Percentiles rank a stretch among this genome's conserved stretches.
Evolutionary conservation across 2,888 invertebrate genomes (phyloP).

Genomic region (Clostera curtula): DNA sequence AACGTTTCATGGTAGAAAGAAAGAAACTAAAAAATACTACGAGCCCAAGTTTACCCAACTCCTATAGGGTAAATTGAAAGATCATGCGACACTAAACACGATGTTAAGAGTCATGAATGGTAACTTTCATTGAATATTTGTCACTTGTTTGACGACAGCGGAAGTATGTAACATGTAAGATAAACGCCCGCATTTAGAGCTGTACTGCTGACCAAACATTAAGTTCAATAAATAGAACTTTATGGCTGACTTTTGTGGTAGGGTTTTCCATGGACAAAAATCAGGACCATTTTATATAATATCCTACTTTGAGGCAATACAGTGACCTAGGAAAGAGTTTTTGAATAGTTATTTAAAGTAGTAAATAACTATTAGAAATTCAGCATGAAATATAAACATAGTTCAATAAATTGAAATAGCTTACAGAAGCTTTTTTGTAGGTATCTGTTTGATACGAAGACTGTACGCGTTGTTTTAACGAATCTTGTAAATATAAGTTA

Average conservation of each 20-base stretch:
- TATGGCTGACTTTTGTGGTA: constrained; percentile 8
- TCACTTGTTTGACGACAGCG: constrained; percentile 18
- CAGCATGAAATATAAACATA: no score
- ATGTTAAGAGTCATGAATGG: constrained; percentile 13
- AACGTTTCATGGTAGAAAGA: not conserved
- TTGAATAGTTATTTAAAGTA: no score
- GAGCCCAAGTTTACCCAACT: not conserved
- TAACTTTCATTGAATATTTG: constrained; percentile 13
- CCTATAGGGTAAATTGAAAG: constrained; percentile 1
- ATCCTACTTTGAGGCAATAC: no score
- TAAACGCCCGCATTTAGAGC: constrained; percentile 25
- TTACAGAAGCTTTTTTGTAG: no score
- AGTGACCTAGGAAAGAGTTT: no score
- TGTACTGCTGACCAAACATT: constrained; percentile 27
- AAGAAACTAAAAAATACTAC: not conserved
- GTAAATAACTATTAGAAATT: no score
- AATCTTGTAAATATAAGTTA: no score
- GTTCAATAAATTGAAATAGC: no score
- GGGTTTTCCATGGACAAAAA: constrained; percentile 20
- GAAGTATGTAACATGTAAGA: constrained; percentile 22
- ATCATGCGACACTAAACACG: constrained; percentile 6
- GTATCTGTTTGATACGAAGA: no score
- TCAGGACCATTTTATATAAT: no score
- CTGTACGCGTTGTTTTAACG: no score
- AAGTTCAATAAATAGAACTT: constrained; percentile 25